phyloP scores from a whole-genome alignment of 2,888 invertebrate species.

The Campoplex nolae region DNA sequence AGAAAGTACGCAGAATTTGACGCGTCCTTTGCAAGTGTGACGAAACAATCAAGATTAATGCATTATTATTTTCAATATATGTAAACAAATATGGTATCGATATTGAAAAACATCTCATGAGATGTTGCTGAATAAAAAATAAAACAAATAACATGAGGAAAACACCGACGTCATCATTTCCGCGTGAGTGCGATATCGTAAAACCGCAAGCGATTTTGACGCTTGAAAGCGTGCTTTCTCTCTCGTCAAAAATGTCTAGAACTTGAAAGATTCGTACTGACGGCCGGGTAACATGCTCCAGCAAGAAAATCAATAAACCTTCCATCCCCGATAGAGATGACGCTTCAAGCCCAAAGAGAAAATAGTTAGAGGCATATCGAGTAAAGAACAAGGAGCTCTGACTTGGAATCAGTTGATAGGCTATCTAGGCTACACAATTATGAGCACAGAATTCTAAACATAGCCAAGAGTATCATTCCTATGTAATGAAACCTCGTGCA shows the following conservation, averaged over 20 bases:
- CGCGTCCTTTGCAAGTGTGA: background rate
- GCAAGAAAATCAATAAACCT: conserved; percentile 73
- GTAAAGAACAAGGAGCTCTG: conserved; percentile 32
- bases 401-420: conserved; percentile 15
- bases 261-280: conserved; percentile 26
- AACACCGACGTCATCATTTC: conserved; percentile 43
- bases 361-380: conserved; percentile 41
- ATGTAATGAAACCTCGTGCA: background rate
- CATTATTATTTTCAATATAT: background rate
- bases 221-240: conserved; percentile 19
- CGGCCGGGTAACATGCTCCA: conserved; percentile 9
- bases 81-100: conserved; percentile 11
- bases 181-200: conserved; percentile 26
- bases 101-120: conserved; percentile 8
- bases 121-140: conserved; percentile 26
- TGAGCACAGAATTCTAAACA: conserved; percentile 21
- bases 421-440: conserved; percentile 25
- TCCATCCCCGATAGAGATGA: conserved; percentile 63
- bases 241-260: conserved; percentile 40
- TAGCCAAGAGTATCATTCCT: background rate
- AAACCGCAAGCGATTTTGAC: conserved; percentile 36
- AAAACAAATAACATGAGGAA: background rate
- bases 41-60: background rate
- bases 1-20: background rate
- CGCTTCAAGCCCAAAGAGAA: conserved; percentile 46